Percentiles rank a stretch among this genome's conserved stretches.
Evolutionary conservation across 2,797 vertebrate species (phyloP).

Genomic region (Meda fulgida): DNA sequence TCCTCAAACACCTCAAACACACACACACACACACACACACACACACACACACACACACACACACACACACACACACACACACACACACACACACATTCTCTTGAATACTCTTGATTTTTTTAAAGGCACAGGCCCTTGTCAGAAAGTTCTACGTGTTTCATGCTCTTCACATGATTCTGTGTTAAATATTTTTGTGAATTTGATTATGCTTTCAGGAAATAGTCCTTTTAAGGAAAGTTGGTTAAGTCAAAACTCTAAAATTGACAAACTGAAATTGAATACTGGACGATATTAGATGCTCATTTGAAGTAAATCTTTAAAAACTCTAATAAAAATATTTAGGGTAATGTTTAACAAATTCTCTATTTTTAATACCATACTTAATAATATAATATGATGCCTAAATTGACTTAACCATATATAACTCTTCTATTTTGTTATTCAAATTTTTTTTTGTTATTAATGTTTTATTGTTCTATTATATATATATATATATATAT

Average conservation of each 20-base stretch:
- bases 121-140: constrained; percentile 55
- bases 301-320: neutral
- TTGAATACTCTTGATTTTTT: constrained; percentile 70
- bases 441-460: neutral
- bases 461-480: no score
- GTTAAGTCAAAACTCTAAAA: neutral
- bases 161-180: neutral
- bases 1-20: constrained; percentile 35
- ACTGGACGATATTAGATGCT: neutral
- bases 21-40: constrained; percentile 55
- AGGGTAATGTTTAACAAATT: neutral
- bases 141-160: neutral
- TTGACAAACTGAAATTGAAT: no score
- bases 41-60: constrained; percentile 11
- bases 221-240: neutral
- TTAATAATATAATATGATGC: neutral
- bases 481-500: no score
- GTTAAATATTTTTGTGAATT: neutral
- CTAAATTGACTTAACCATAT: neutral
- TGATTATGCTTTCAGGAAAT: neutral
- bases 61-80: neutral
- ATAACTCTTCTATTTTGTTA: neutral
- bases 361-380: neutral
- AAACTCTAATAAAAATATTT: neutral
- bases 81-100: constrained; percentile 61